Base-by-base conservation (phyloP, 2,888 invertebrate genomes). In the Lepidochrysops patricia region DNA sequence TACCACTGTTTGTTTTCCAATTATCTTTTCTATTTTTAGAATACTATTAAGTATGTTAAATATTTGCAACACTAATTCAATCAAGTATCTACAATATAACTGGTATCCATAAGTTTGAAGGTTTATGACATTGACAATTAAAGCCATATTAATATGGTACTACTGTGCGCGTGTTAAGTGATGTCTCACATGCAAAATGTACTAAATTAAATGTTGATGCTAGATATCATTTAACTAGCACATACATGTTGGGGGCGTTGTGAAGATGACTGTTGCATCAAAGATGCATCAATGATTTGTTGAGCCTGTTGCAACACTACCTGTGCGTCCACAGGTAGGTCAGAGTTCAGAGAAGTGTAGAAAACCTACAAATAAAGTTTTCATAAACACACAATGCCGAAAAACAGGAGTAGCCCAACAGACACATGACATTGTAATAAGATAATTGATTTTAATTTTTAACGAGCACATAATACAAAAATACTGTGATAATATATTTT, bases 231-330 rank as follows among this genome's bases (percentile, higher is more conserved):
- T 64, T 65, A 64, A 63, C 65, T 62, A 61, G 59, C 63, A 72
- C 89, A 88, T 89, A 90, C 90, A 87, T 90, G 90, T 86, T 87
- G 89, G 65, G 87, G 84, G 73, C 83, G 88, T 76, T 86, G 89
- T 77, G 84, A 74, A 72, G 87, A 77, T 72, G 85, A 76, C 77
- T 88, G 89, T 83, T 87, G 89, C 87, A 89, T 86, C 80, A 87
- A 71, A 80, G 89, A 89, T 82, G 89, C 85, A 76, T 90, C 90
- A 82, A 90, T 88, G 77, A 89, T 86, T 79, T 90, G 90, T 79
- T 90, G 90, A 70, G 87, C 84, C 71, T 90, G 90, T 82, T 90
- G 90, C 77, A 90, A 89, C 69, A 89, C 89, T 80, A 89, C 88
- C 82, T 90, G 90, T 76, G 88, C 84, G 76, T 89, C 89, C 84